Evolutionary conservation across 1,140 invertebrate genomes (phyloP), one percentile per base, ranked within the genome.

Genomic region (Venturia canescens): DNA sequence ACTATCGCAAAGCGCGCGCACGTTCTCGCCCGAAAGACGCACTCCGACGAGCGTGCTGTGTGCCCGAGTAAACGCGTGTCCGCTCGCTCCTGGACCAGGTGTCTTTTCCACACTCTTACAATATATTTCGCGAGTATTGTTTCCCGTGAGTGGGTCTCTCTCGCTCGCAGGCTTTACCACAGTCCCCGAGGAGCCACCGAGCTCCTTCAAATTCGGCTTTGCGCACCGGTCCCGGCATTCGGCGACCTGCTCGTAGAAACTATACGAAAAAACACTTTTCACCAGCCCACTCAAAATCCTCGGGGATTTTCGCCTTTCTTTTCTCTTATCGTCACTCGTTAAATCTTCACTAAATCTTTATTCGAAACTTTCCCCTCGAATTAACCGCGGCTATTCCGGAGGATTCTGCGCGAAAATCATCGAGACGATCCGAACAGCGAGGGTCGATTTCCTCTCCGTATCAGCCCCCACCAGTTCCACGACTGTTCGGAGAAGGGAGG

Each of bases 21-120:
- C 27, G 70, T 15, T 71, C 78, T 69, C 79, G 69, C 3, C 63
- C 50, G 38, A 48, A 23, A 21, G 11, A 23, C 31, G 50, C 60
- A 69, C 77, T 78, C 81, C 72, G 78, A 82, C 80, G 71, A 80
- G 23, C 57, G 70, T 76, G 79, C 60, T 57, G 53, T 74, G 74
- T 74, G 74, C 31, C 4, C 48, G 15, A 18, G 4, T 4, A 21
- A 63, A 72, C 74, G 75, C 83, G 78, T 82, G 80, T 63, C 21
- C 50, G 50, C 27, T 26, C 27, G 3, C 70, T 70, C 63, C 83
- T 82, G 81, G 81, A 77, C 81, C 81, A 82, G 83, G 80, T 78
- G 82, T 80, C 72, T 69, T 78, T 66, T 44, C 1, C 1, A 11
- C 11, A 3, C 38, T 44, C n/a, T n/a, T n/a, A 21, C 31, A 21